Percentiles rank a stretch among this genome's conserved stretches.
These are phyloP conservation scores for Acronicta leporina DNA, from an alignment of 2,888 invertebrate genomes.

Conservation along the genomic window DNA sequence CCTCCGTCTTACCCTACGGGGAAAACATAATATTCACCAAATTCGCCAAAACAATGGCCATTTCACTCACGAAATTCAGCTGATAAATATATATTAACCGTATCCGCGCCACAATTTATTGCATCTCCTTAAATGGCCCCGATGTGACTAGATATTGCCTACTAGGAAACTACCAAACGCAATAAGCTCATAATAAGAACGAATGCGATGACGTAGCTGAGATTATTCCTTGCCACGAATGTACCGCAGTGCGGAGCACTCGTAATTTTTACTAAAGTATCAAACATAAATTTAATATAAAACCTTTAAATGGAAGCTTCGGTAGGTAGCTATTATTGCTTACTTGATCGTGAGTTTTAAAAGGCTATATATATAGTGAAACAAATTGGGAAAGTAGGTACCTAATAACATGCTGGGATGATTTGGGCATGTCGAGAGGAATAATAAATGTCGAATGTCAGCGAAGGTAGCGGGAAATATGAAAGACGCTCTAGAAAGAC, in stretches of 20 bases:
- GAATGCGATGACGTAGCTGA: slow-evolving; percentile 76
- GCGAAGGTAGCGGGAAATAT: no score
- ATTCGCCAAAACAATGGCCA: slow-evolving; percentile 13
- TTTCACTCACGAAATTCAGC: slow-evolving; percentile 15
- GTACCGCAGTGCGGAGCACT: slow-evolving; percentile 77
- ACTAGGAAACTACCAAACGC: slow-evolving; percentile 54
- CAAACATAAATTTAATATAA: slow-evolving; percentile 75
- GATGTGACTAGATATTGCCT: slow-evolving; percentile 51
- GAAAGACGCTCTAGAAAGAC: no score
- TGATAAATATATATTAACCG: slow-evolving; percentile 42
- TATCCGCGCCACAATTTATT: slow-evolving; percentile 39
- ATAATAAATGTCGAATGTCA: no score
- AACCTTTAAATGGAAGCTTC: slow-evolving; percentile 66
- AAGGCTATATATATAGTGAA: no score
- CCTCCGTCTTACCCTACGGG: neutral
- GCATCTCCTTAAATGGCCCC: slow-evolving; percentile 27
- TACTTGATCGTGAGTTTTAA: slow-evolving; percentile 57
- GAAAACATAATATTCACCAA: neutral
- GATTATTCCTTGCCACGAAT: slow-evolving; percentile 72
- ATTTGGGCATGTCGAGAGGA: no score
- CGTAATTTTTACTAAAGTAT: slow-evolving; percentile 74
- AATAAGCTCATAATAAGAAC: slow-evolving; percentile 73
- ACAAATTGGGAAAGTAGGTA: no score
- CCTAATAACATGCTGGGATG: no score
- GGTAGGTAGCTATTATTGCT: slow-evolving; percentile 63